phyloP scores from a whole-genome alignment of 37 sponge, comb jelly and placozoan species.

The Agelas oroides region DNA sequence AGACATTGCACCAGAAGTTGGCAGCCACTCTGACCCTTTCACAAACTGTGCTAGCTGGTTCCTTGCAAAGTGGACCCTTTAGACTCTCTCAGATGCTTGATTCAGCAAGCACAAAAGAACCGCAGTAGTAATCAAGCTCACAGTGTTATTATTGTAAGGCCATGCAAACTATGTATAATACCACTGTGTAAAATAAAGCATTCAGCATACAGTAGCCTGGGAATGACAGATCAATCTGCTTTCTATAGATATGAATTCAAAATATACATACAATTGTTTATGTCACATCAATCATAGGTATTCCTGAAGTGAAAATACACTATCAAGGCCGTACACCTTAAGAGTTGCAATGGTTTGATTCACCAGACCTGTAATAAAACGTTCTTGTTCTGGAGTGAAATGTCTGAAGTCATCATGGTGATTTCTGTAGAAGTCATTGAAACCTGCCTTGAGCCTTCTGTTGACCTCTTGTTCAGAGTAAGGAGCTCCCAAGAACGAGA shows the following conservation, averaged over 20 bases:
- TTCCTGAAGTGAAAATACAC: no score
- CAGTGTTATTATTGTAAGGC: no score
- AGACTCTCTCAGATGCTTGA: conserved; percentile 30
- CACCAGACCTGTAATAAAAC: neutral
- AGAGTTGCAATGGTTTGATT: neutral
- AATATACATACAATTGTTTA: no score
- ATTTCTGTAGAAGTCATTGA: conserved; percentile 16
- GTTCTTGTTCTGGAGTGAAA: conserved; percentile 8
- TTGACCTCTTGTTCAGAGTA: neutral
- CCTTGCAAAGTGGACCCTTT: neutral
- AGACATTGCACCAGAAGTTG: conserved; percentile 18
- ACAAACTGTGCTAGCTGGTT: conserved; percentile 9
- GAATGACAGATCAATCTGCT: no score
- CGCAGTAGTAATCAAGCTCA: no score
- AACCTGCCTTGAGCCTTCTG: neutral
- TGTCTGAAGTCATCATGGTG: conserved; percentile 9
- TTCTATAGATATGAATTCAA: no score
- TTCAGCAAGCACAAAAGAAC: neutral
- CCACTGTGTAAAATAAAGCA: neutral
- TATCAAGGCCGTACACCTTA: neutral
- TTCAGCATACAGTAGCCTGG: no score
- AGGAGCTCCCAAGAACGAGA: neutral
- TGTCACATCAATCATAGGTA: no score
- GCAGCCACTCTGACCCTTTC: conserved; percentile 2
- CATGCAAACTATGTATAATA: neutral